These are phyloP conservation scores for Rhinella marina DNA, from an alignment of 2,797 vertebrate species.

Conservation along the genomic window DNA sequence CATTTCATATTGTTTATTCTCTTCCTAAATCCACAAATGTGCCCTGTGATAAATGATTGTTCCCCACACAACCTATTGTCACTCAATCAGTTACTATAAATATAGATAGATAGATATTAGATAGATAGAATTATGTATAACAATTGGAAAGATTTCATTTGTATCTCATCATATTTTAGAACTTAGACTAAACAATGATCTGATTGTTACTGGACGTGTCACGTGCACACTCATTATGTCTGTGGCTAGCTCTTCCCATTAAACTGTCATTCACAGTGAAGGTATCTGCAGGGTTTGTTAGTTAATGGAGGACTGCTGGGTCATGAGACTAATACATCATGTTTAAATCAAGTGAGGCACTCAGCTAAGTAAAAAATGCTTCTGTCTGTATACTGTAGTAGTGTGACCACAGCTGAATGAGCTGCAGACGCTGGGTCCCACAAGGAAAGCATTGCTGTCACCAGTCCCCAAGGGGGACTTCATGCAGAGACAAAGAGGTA, in stretches of 20 bases:
- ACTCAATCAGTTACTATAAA: no score
- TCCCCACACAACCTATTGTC: no score
- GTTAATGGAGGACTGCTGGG: not conserved
- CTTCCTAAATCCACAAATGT: not conserved
- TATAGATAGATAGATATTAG: no score
- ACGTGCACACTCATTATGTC: not conserved
- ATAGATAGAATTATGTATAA: not conserved
- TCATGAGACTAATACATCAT: not conserved
- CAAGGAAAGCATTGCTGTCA: constrained; percentile 11
- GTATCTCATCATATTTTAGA: not conserved
- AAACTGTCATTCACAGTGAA: not conserved
- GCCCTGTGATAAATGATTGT: not conserved
- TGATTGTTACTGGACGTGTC: not conserved
- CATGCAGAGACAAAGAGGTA: constrained; percentile 51
- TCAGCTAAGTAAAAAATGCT: constrained; percentile 16
- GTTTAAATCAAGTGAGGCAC: not conserved
- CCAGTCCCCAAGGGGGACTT: constrained; percentile 37
- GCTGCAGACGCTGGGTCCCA: constrained; percentile 18
- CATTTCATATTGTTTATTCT: not conserved
- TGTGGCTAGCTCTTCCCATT: not conserved
- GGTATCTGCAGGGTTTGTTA: not conserved
- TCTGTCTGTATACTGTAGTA: not conserved
- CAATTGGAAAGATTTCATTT: not conserved
- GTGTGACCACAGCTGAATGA: constrained; percentile 37
- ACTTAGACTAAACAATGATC: not conserved